Conservation (phyloP, 2,113 vertebrate species). For the Dromaius novaehollandiae region DNA sequence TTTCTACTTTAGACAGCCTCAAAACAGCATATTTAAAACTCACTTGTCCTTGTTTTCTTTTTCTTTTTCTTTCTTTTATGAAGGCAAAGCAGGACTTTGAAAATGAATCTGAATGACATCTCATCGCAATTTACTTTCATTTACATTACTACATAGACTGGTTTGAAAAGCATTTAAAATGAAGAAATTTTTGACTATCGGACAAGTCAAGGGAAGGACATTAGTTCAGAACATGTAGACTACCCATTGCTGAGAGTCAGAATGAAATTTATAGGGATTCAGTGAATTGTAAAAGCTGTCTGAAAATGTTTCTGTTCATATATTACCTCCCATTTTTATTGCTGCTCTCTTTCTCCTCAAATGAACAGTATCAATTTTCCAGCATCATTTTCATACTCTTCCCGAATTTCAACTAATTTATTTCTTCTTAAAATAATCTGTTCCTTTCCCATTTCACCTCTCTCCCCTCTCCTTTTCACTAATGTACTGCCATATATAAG, state of each 20-base stretch:
- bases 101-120: background rate
- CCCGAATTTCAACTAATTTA: background rate
- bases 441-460: background rate
- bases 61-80: background rate
- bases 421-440: background rate
- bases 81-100: background rate
- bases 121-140: background rate
- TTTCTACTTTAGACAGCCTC: background rate
- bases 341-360: background rate
- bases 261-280: background rate
- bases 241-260: background rate
- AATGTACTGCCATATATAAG: background rate
- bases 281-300: background rate
- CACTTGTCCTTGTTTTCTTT: background rate
- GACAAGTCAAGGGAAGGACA: conserved; percentile 14
- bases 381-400: background rate
- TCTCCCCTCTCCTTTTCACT: background rate
- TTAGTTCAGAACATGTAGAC: background rate
- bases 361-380: background rate
- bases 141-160: background rate
- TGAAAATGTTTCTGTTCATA: background rate
- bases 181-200: conserved; percentile 2
- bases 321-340: background rate
- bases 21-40: background rate
- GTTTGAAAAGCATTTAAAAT: conserved; percentile 12